These are phyloP conservation scores for Neodiprion lecontei DNA, from an alignment of 1,140 invertebrate species.

Conservation along the genomic window DNA sequence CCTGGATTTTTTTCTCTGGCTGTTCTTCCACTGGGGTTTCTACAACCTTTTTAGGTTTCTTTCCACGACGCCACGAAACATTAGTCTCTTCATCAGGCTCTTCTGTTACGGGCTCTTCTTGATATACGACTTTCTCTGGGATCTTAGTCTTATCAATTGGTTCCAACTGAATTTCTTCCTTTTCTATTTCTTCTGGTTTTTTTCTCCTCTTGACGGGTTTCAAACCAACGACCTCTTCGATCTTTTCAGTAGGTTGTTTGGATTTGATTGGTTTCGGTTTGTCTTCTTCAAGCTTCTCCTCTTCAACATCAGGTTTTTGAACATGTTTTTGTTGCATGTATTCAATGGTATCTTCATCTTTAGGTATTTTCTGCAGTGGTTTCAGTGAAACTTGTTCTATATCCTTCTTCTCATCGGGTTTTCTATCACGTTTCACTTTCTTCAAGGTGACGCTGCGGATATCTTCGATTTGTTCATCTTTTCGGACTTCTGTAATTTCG, in stretches of 20 bases:
- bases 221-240: constrained; percentile 48
- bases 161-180: constrained; percentile 51
- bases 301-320: constrained; percentile 35
- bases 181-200: constrained; percentile 22
- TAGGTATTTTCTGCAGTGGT: constrained; percentile 25
- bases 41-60: constrained; percentile 23
- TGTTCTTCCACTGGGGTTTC: constrained; percentile 40
- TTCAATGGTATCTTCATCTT: constrained; percentile 15
- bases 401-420: constrained; percentile 40
- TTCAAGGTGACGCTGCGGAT: constrained; percentile 30
- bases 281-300: constrained; percentile 31
- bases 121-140: constrained; percentile 33
- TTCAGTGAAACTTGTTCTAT: constrained; percentile 36
- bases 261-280: constrained; percentile 37
- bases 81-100: constrained; percentile 7
- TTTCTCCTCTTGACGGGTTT: constrained; percentile 29
- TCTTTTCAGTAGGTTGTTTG: constrained; percentile 36
- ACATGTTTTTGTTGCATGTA: constrained; percentile 22
- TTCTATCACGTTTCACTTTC: constrained; percentile 24
- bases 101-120: constrained; percentile 3
- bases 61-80: constrained; percentile 20
- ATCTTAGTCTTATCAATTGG: constrained; percentile 35
- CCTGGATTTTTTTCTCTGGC: constrained; percentile 42
- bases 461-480: constrained; percentile 32
- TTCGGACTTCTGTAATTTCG: constrained; percentile 20